Evolutionary conservation across 1,140 invertebrate species (phyloP).

Genomic region (Heterodera schachtii): DNA sequence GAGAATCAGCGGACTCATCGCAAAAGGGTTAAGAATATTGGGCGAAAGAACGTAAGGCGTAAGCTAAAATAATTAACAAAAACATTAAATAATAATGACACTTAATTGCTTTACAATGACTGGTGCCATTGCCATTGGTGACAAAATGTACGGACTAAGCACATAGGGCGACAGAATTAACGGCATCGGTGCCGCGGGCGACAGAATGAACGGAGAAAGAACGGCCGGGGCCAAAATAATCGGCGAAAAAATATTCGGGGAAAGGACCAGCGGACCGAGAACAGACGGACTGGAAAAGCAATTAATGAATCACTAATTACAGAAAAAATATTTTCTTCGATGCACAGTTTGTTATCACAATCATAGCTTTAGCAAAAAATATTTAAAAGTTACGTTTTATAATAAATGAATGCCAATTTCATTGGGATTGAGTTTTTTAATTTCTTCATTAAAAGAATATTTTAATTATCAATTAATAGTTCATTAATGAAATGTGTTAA

Average conservation of each 20-base stretch:
- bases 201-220: conserved; percentile 47
- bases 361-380: background rate
- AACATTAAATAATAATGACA: background rate
- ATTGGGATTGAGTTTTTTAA: too few relatives aligned
- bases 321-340: too few relatives aligned
- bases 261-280: conserved; percentile 47
- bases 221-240: conserved; percentile 40
- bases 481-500: too few relatives aligned
- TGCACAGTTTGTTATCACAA: too few relatives aligned
- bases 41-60: conserved; percentile 57
- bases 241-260: conserved; percentile 57
- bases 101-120: conserved; percentile 45
- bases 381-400: background rate
- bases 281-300: conserved; percentile 21
- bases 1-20: conserved; percentile 50
- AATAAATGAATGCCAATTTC: background rate
- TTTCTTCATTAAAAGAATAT: too few relatives aligned
- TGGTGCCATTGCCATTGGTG: conserved; percentile 56
- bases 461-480: too few relatives aligned
- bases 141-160: conserved; percentile 39
- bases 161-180: conserved; percentile 47
- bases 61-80: conserved; percentile 28
- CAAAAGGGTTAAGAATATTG: conserved; percentile 60
- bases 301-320: too few relatives aligned
- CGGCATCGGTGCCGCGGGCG: conserved; percentile 44